Conservation (phyloP, 2,113 vertebrate genomes). For the Myodes glareolus region DNA sequence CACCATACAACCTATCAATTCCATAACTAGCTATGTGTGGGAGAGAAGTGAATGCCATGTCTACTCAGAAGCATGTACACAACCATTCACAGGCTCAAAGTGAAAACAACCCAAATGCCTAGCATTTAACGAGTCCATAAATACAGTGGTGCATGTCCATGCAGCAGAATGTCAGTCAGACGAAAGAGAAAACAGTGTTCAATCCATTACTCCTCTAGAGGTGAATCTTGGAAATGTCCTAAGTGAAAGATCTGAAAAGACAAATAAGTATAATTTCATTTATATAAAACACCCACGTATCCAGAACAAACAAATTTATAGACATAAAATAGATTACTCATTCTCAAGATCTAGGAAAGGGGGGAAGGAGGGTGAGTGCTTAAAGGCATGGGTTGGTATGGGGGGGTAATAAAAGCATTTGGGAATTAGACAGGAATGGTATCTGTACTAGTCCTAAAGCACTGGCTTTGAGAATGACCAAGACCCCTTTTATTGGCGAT, state of each 20-base stretch:
- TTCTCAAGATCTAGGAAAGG: background rate
- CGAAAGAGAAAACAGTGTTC: background rate
- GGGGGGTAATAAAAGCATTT: background rate
- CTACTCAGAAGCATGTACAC: background rate
- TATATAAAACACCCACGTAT: background rate
- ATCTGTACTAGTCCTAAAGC: background rate
- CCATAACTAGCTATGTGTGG: background rate
- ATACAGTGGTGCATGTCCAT: background rate
- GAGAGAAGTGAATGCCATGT: background rate
- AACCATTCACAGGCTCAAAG: background rate
- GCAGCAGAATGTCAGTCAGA: background rate
- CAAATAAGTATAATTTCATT: background rate
- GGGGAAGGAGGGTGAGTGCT: background rate
- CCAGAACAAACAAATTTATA: background rate
- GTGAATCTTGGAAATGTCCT: background rate
- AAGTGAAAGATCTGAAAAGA: background rate
- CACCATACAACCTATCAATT: background rate
- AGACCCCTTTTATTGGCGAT: background rate
- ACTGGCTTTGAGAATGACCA: background rate
- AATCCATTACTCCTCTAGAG: background rate
- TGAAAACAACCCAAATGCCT: background rate
- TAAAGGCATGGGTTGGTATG: background rate
- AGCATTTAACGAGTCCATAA: background rate
- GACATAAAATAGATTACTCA: background rate
- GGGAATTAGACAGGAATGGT: background rate